Conservation (phyloP, 2,797 vertebrate genomes). For the Rhinogobio ventralis region DNA sequence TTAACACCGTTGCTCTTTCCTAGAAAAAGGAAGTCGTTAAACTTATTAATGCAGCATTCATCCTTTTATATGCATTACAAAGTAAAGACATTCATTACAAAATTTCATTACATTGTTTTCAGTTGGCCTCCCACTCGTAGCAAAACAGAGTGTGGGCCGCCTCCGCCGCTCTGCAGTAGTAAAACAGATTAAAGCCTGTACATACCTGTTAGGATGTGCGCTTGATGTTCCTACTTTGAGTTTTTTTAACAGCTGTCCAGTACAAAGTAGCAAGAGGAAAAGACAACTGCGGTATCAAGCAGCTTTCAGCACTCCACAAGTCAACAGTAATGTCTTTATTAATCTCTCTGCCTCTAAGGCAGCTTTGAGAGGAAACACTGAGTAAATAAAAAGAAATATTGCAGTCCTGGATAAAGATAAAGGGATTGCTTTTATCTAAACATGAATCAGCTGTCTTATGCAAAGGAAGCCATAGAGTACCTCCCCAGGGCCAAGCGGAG, state of each 20-base stretch:
- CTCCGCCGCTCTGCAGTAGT: background rate
- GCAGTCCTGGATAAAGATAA: slow-evolving; percentile 51
- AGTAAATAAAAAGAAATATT: slow-evolving; percentile 57
- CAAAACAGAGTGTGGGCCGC: background rate
- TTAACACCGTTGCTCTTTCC: slow-evolving; percentile 22
- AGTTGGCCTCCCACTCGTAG: background rate
- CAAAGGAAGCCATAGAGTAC: slow-evolving; percentile 30
- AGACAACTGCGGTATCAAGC: slow-evolving; percentile 11
- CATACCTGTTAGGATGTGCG: background rate
- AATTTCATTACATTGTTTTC: slow-evolving; percentile 40
- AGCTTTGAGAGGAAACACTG: slow-evolving; percentile 46
- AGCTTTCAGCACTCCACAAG: slow-evolving; percentile 41
- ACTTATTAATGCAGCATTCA: slow-evolving; percentile 28
- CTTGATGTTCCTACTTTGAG: slow-evolving; percentile 19
- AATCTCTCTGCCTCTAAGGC: slow-evolving; percentile 54
- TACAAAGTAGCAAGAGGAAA: slow-evolving; percentile 5
- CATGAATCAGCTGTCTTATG: slow-evolving; percentile 53
- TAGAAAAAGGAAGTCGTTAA: slow-evolving; percentile 13
- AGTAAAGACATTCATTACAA: slow-evolving; percentile 38
- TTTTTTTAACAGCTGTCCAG: slow-evolving; percentile 28
- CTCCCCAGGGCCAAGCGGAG: slow-evolving; percentile 39
- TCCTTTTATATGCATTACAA: slow-evolving; percentile 27
- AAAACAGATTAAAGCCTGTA: slow-evolving; percentile 25
- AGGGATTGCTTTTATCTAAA: slow-evolving; percentile 56
- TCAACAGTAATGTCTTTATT: slow-evolving; percentile 54